Base-by-base conservation (phyloP, 2,113 vertebrate species). In the Nesoenas mayeri region DNA sequence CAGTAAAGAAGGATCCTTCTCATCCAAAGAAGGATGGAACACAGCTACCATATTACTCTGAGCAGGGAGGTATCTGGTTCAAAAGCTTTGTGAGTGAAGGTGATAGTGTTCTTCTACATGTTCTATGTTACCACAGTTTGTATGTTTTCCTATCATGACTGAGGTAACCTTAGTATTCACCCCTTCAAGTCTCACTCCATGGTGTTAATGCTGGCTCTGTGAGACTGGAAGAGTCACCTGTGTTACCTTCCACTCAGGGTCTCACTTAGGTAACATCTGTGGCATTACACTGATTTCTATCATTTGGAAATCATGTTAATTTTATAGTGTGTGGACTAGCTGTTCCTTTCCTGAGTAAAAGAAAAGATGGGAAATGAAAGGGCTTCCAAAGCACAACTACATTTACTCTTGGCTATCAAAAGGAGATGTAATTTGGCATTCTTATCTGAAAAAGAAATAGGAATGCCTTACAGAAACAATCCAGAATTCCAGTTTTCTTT, bases 131-230 rank as follows among this genome's bases (percentile, higher is more conserved):
- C 14, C n/a, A 11, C 28, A n/a, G 25, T 3, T 60, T 66, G 8
- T 3, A 14, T 17, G 20, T 32, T 69, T 28, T 34, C 29, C 19
- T 61, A 0, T 36, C 20, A 6, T 11, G 22, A 58, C 5, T 31
- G 32, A 91, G 32, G 40, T 17, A 40, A 12, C 2, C 2, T 3
- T 72, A 66, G 31, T 53, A 48, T 48, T 51, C 29, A 36, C 11
- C 38, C 48, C 48, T 15, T 60, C 42, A 50, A 1, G 38, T 57
- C 25, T 72, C 8, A 0, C n/a, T 66, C n/a, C 0, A 0, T 5
- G 29, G 16, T 19, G 36, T 15, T 51, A 47, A 11, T 34, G 42
- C 25, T 74, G 80, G 6, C n/a, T 53, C 25, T 6, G 8, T 24
- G 19, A 10, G 20, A 60, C 17, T 53, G 29, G 51, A 67, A 56